Base-by-base conservation (phyloP, 2,797 vertebrate genomes). In the Pelobates cultripes region DNA sequence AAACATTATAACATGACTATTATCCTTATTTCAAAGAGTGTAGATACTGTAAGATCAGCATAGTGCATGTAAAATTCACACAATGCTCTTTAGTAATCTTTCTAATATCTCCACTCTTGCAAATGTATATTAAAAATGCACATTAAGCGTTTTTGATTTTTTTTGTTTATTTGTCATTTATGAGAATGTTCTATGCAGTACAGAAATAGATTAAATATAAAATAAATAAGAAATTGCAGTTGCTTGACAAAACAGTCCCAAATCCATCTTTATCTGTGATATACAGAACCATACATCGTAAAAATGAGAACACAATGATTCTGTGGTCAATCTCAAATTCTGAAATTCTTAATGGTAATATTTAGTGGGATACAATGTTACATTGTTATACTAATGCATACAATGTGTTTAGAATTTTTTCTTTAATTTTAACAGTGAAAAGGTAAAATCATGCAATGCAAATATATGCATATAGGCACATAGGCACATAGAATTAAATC, bases 191-290 rank as follows among this genome's bases (percentile, higher is more conserved):
- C 12, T n/a, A 64, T 64, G n/a, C 61, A 14, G 63, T 79, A 15
- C 43, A 75, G 53, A 70, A 15, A 41, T 3, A 73, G 13, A 40
- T 17, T 64, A 43, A 68, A 57, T 44, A 44, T 13, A 74, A 45
- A 60, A 40, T 7, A 75, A 40, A 64, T 3, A 64, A 40, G n/a
- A 64, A 64, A 64, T 28, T 14, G 61, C n/a, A 57, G 13, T 4
- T 15, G 28, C 63, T 40, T 61, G 63, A 73, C 47, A 75, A 74
- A n/a, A 74, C 63, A 45, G 64, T 75, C 79, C 64, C 61, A 80
- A 43, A 80, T 5, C 79, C 79, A 60, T 40, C 63, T 69, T 6
- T 47, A 64, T 66, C 66, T 70, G 17, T 61, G 28, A 61, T 55
- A n/a, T 43, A 69, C 13, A 53, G 4, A 9, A 17, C 47, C 28